Conservation (phyloP, 2,888 invertebrate genomes). For the Sarcophaga variegata region DNA sequence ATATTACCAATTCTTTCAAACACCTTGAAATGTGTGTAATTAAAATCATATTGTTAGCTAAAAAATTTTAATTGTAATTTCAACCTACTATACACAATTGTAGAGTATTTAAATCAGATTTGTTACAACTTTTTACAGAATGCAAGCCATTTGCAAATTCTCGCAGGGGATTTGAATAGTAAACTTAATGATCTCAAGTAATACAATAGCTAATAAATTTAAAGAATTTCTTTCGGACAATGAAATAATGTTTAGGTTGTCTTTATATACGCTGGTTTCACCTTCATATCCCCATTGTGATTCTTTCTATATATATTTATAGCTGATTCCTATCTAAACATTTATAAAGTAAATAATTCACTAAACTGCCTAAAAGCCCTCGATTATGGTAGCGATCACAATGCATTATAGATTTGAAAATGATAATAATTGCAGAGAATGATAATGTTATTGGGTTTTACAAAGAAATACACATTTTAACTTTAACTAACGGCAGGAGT, state of each 20-base stretch:
- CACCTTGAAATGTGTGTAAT: too few species aligned
- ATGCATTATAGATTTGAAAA: conserved; percentile 17
- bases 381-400: conserved; percentile 33
- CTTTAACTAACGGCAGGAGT: too few species aligned
- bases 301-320: conserved; percentile 38
- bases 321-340: conserved; percentile 23
- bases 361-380: conserved; percentile 15
- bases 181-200: not conserved
- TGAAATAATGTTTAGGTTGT: too few species aligned
- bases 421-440: conserved; percentile 2
- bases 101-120: too few species aligned
- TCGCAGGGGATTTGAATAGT: conserved; percentile 45
- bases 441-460: not conserved
- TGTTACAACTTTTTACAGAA: conserved; percentile 10
- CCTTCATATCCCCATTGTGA: not conserved
- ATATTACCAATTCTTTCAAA: too few species aligned
- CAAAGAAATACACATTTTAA: too few species aligned
- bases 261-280: too few species aligned
- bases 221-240: too few species aligned
- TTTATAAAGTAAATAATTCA: conserved; percentile 6
- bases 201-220: too few species aligned
- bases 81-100: too few species aligned
- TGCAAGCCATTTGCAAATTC: conserved; percentile 21
- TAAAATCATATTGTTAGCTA: too few species aligned
- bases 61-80: too few species aligned